A percentile compares a stretch with the other conserved stretches of the same genome.
These are phyloP conservation scores for Petromus typicus DNA, from an alignment of 2,113 vertebrate genomes.

Conservation along the genomic window DNA sequence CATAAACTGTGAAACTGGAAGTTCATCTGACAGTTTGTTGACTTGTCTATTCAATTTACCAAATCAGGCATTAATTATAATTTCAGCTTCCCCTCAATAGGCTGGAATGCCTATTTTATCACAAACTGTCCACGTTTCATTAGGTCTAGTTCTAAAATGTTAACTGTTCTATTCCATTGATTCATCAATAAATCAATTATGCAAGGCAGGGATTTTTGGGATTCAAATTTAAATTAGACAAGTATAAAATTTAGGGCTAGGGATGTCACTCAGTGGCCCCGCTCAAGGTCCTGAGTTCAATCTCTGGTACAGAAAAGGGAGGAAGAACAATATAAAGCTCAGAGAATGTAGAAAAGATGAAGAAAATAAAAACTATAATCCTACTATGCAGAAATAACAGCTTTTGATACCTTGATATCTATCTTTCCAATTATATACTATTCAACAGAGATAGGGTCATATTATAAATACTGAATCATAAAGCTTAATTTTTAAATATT, in stretches of 20 bases:
- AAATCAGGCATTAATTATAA: fast-evolving
- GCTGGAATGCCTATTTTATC: too few species aligned
- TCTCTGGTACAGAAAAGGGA: too few species aligned
- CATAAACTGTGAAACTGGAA: neutral
- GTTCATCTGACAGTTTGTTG: neutral
- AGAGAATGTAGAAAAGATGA: neutral
- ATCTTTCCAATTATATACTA: neutral
- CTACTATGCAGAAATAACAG: neutral
- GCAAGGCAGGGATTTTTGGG: neutral
- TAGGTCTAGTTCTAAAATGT: neutral
- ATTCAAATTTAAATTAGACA: neutral
- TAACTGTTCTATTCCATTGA: neutral
- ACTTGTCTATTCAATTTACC: neutral
- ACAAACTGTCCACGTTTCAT: neutral
- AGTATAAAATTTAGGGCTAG: neutral
- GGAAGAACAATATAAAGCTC: neutral
- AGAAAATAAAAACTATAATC: neutral
- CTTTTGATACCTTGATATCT: neutral
- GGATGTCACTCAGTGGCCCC: too few species aligned
- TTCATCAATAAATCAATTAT: neutral
- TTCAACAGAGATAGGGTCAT: neutral
- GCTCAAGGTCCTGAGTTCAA: too few species aligned
- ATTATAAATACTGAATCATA: neutral
- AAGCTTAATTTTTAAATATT: neutral
- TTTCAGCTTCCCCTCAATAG: too few species aligned